phyloP scores from a whole-genome alignment of 2,888 invertebrate genomes.

The Reticulitermes lucifugus region DNA sequence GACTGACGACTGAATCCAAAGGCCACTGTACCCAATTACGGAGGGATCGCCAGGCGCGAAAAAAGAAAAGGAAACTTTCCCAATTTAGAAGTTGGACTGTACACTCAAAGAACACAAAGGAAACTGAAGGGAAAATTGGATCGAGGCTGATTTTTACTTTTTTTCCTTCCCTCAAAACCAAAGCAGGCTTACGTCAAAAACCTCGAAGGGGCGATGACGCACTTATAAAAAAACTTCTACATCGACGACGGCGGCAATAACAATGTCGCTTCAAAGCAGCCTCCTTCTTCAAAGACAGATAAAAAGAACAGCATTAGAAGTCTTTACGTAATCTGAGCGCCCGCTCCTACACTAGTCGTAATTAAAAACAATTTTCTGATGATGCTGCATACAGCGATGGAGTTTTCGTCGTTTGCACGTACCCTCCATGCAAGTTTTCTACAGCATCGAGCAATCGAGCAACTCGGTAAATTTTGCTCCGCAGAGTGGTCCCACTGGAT shows the following conservation, averaged over 20 bases:
- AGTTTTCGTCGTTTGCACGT: no score
- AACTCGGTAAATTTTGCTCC: no score
- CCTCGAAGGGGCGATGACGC: constrained; percentile 26
- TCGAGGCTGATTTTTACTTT: constrained; percentile 33
- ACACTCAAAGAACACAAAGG: constrained; percentile 45
- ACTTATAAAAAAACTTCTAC: constrained; percentile 9
- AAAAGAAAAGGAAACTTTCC: constrained; percentile 44
- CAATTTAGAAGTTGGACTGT: constrained; percentile 47
- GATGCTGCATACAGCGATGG: neutral
- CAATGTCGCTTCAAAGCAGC: constrained; percentile 18
- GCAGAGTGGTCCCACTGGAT: no score
- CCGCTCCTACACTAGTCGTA: neutral
- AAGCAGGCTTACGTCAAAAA: constrained; percentile 39
- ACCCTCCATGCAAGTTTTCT: no score
- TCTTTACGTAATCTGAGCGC: neutral
- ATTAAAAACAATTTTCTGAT: neutral
- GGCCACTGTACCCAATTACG: constrained; percentile 41
- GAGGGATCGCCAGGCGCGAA: constrained; percentile 34
- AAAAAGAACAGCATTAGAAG: neutral
- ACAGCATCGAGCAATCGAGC: no score
- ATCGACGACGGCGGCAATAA: constrained; percentile 16
- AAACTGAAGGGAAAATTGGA: constrained; percentile 39
- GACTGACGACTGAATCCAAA: constrained; percentile 18
- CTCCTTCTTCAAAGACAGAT: neutral
- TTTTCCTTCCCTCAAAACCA: constrained; percentile 27